Evolutionary conservation across 2,888 invertebrate genomes (phyloP), one percentile per base, ranked within the genome.

Genomic region (Drosophila nigricruria): DNA sequence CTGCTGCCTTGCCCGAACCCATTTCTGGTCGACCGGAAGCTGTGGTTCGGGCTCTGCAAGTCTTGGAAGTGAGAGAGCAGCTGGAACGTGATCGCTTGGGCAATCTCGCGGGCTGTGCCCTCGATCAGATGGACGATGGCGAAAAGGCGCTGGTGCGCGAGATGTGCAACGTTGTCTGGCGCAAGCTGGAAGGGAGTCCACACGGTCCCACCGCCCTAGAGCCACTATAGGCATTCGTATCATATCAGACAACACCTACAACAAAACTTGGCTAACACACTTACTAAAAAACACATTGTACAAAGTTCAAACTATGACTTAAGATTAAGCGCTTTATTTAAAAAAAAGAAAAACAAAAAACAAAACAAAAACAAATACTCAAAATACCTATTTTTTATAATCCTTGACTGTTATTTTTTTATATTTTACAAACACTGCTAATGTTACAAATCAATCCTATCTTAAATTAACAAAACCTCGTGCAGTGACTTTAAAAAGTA

Each of bases 151-250:
- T 98, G 62, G 97, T 98, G 54, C 94, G 98, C 86, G 98, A 98
- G 94, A 98, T 98, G 98, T 98, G 98, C 93, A 98, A 98, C 93
- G 97, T 97, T 56, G 97, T 97, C 45, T 97, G 97, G 97, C 95
- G 97, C 74, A 97, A 97, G 93, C 93, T 97, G 61, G 97, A 97
- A 93, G 97, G 97, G 85, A 96, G 95, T 49, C 96, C 97, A n/a
- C 95, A 96, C 50, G 88, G 84, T 18, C 91, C 93, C 12, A 79
- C 82, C 40, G 79, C 91, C 32, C 72, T 92, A 54, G 92, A 92
- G 63, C 90, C 91, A 61, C 86, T 92, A 70, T 92, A 91, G 81
- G 70, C 77, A 67, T 63, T 70, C 66, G 52, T 10, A 47, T 27
- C 38, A 45, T 61, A 59, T 25, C 47, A 70, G 49, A 70, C 32